These are phyloP conservation scores for Rhinella marina DNA, from an alignment of 2,797 vertebrate species.

Conservation along the genomic window DNA sequence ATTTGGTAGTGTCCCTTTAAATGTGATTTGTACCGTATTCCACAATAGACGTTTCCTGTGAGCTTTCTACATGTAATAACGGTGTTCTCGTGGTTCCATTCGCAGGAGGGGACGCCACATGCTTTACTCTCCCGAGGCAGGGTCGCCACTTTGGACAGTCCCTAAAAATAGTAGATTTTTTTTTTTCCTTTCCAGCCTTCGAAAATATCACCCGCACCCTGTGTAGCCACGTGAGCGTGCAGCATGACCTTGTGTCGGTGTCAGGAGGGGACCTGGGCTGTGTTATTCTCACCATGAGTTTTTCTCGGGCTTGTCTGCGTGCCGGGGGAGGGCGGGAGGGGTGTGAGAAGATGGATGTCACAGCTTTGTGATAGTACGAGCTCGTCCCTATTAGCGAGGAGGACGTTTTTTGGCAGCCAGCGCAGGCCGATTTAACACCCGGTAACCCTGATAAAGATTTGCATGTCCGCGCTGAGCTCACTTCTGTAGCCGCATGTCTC, in stretches of 20 bases:
- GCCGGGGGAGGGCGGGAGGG: background rate
- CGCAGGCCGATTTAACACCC: background rate
- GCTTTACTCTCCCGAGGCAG: no score
- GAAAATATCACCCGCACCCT: no score
- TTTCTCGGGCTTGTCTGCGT: background rate
- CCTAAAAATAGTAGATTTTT: no score
- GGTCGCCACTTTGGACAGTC: no score
- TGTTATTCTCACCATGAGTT: background rate
- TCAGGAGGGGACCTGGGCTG: background rate
- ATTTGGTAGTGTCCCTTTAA: no score
- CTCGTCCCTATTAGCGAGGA: background rate
- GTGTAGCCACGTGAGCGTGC: no score
- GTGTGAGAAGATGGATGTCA: slow-evolving; percentile 29
- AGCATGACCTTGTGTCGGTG: background rate
- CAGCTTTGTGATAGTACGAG: background rate
- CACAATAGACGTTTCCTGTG: no score
- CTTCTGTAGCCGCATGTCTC: background rate
- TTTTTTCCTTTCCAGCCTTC: no score
- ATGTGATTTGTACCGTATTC: no score
- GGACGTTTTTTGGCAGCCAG: slow-evolving; percentile 13
- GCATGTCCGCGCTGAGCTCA: slow-evolving; percentile 3
- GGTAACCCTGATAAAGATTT: slow-evolving; percentile 10
- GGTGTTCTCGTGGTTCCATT: no score
- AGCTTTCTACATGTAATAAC: no score
- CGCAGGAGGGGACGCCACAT: no score